phyloP scores from a whole-genome alignment of 2,888 invertebrate genomes.

The Drosophila crucigera region DNA sequence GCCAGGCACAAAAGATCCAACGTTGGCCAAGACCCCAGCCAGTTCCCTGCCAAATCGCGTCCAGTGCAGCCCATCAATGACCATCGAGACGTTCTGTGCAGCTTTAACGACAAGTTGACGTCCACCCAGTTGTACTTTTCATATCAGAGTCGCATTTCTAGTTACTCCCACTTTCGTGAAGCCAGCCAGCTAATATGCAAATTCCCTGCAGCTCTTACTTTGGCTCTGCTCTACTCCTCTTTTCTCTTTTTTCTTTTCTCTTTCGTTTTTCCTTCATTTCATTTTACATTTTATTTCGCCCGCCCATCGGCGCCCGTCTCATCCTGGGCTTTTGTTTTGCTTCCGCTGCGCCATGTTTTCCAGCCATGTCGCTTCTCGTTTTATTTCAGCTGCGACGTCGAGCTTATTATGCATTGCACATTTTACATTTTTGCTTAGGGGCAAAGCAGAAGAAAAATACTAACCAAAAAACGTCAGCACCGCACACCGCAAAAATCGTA shows the following conservation, averaged over 20 bases:
- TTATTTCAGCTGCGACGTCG: conserved; percentile 41
- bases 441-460: conserved; percentile 19
- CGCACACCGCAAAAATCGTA: conserved; percentile 78
- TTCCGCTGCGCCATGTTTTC: conserved; percentile 73
- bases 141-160: conserved; percentile 19
- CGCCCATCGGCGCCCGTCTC: conserved; percentile 6
- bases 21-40: conserved; percentile 19
- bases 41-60: neutral
- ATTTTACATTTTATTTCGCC: neutral
- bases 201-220: conserved; percentile 74
- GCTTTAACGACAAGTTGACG: conserved; percentile 58
- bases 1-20: conserved; percentile 29
- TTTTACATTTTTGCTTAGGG: conserved; percentile 73
- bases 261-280: conserved; percentile 27
- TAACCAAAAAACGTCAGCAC: conserved; percentile 23
- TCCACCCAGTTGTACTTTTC: conserved; percentile 10
- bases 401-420: conserved; percentile 81
- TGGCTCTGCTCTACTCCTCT: conserved; percentile 45
- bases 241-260: conserved; percentile 39
- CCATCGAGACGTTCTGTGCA: conserved; percentile 51
- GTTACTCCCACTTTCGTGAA: conserved; percentile 49
- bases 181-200: conserved; percentile 71
- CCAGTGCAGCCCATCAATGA: conserved; percentile 54
- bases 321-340: conserved; percentile 68
- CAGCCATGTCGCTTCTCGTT: conserved; percentile 47